These are phyloP conservation scores for Simalia tracyae DNA, from an alignment of 2,797 vertebrate genomes.

Conservation along the genomic window DNA sequence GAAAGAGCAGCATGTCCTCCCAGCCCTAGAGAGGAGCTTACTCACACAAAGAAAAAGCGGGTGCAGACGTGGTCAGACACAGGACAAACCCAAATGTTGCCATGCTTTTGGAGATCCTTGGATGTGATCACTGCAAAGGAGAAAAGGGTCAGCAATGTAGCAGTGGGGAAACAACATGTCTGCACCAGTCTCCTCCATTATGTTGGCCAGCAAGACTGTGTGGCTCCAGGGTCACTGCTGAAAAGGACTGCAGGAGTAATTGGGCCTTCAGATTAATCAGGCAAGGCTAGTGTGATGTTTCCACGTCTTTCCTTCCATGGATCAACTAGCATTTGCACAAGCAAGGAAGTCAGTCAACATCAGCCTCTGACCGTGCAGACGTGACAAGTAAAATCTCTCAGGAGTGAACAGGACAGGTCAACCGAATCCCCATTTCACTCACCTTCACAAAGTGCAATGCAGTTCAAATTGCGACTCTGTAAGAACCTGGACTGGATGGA, in stretches of 20 bases:
- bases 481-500: constrained; percentile 97
- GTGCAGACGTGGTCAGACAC: constrained; percentile 99
- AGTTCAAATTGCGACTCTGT: constrained; percentile 98
- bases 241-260: neutral
- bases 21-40: constrained; percentile 27
- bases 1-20: neutral
- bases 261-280: neutral
- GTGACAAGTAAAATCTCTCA: neutral
- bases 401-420: neutral
- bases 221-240: too few species aligned
- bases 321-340: neutral
- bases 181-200: neutral
- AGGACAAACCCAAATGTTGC: constrained; percentile 99
- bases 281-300: neutral
- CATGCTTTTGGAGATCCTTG: constrained; percentile 98
- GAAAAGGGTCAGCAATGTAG: neutral
- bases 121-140: constrained; percentile 91
- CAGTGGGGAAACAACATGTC: accelerated
- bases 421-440: constrained; percentile 6
- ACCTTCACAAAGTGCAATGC: constrained; percentile 99
- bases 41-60: constrained; percentile 99
- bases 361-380: too few species aligned
- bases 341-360: neutral
- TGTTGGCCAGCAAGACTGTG: too few species aligned
- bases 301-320: neutral